Conservation (phyloP, 1,140 invertebrate species). For the Berghia stephanieae region DNA sequence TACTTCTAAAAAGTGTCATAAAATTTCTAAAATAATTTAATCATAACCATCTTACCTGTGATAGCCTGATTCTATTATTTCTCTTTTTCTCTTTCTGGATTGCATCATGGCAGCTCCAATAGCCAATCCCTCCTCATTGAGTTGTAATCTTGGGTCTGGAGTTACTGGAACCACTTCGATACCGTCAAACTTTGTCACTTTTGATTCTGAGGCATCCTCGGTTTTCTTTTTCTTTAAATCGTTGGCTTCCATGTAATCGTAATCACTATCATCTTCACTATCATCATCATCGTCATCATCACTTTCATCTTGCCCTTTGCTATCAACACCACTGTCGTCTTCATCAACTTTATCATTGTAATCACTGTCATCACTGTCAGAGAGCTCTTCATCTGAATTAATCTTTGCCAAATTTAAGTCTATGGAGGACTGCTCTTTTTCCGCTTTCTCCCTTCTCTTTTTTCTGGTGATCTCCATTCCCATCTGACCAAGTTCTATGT, state of each 20-base stretch:
- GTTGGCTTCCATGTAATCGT: constrained; percentile 17
- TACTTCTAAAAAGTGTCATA: no score
- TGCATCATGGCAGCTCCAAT: constrained; percentile 62
- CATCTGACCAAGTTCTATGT: constrained; percentile 85
- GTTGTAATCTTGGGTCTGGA: constrained; percentile 64
- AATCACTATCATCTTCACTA: constrained; percentile 39
- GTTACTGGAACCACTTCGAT: constrained; percentile 74
- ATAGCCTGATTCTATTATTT: constrained; percentile 64
- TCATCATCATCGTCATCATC: constrained; percentile 40
- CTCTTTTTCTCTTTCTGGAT: constrained; percentile 61
- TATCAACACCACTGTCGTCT: constrained; percentile 45
- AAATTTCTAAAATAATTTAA: no score
- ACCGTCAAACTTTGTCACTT: constrained; percentile 60
- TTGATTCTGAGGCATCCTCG: constrained; percentile 21
- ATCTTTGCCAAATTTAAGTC: no score
- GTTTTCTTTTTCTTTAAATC: constrained; percentile 44
- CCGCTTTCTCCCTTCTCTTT: constrained; percentile 13
- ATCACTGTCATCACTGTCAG: constrained; percentile 33
- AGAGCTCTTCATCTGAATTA: no score
- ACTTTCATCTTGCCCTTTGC: background rate
- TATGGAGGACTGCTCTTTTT: constrained; percentile 27
- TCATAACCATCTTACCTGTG: constrained; percentile 52
- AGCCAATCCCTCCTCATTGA: constrained; percentile 83
- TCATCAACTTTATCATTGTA: constrained; percentile 67
- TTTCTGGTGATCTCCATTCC: constrained; percentile 72